These are phyloP conservation scores for Spongilla lacustris DNA, from an alignment of 37 sponge, comb jelly and placozoan genomes.

Conservation along the genomic window DNA sequence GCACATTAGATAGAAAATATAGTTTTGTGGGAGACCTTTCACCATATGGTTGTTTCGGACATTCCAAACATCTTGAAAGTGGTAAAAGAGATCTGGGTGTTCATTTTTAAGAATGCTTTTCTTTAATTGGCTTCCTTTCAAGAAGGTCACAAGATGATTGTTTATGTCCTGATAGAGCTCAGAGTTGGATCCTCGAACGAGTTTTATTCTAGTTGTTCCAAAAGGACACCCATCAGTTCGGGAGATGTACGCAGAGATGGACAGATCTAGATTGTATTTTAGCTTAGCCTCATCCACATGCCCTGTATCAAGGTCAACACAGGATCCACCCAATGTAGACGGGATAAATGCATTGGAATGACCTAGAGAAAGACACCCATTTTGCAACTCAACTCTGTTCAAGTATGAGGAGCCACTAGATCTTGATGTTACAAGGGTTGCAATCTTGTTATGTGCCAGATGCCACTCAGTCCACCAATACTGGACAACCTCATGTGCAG, in stretches of 20 bases:
- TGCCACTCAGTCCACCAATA: conserved; percentile 38
- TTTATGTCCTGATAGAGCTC: conserved; percentile 1
- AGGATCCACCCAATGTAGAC: conserved; percentile 40
- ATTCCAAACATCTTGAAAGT: no score
- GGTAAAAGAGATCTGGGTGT: no score
- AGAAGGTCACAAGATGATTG: not conserved
- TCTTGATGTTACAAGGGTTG: conserved; percentile 37
- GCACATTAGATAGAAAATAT: conserved; percentile 33
- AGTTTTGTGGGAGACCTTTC: conserved; percentile 2
- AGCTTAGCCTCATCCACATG: conserved; percentile 24
- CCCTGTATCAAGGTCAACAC: conserved; percentile 16
- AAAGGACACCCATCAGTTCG: conserved; percentile 36
- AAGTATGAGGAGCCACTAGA: conserved; percentile 22
- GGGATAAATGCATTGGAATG: conserved; percentile 37
- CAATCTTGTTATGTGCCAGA: not conserved
- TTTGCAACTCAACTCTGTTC: conserved; percentile 32
- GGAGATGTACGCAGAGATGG: conserved; percentile 39
- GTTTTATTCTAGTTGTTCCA: conserved; percentile 38
- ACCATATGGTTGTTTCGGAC: no score
- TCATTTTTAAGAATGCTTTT: no score
- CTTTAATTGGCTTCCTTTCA: not conserved
- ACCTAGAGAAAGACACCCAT: conserved; percentile 32
- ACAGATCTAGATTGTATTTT: conserved; percentile 16
- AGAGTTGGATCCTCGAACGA: conserved; percentile 24
- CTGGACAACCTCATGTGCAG: conserved; percentile 25